Evolutionary conservation across 2,888 invertebrate genomes (phyloP).

Genomic region (Ophion ventricosus): DNA sequence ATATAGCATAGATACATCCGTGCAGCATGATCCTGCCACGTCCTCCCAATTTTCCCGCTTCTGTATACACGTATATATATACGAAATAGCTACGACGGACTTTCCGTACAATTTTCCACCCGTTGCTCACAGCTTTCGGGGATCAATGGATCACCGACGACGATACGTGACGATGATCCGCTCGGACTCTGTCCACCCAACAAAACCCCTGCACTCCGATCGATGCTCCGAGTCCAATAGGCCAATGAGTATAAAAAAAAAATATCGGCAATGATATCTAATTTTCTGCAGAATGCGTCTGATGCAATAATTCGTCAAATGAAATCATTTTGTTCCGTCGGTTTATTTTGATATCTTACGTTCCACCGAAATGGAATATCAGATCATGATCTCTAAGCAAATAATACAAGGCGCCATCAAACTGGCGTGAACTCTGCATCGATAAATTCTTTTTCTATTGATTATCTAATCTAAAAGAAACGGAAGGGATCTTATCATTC

Average conservation of each 20-base stretch:
- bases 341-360: too few species aligned
- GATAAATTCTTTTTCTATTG: background rate
- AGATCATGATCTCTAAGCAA: background rate
- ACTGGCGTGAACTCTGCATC: background rate
- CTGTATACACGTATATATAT: slow-evolving; percentile 52
- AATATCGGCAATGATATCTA: background rate
- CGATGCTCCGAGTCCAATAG: slow-evolving; percentile 3
- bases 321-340: too few species aligned
- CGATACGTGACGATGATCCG: slow-evolving; percentile 47
- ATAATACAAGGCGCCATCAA: too few species aligned
- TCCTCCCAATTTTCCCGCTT: slow-evolving; percentile 40
- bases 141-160: slow-evolving; percentile 60
- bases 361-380: too few species aligned
- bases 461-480: too few species aligned
- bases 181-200: slow-evolving; percentile 34
- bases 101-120: slow-evolving; percentile 75
- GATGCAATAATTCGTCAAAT: background rate
- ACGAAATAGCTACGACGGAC: slow-evolving; percentile 57
- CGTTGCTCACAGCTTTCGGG: slow-evolving; percentile 69
- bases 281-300: background rate
- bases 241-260: background rate
- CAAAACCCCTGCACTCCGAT: slow-evolving; percentile 25
- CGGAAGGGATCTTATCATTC: too few species aligned
- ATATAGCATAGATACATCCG: slow-evolving; percentile 41
- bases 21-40: slow-evolving; percentile 17